These are phyloP conservation scores for Phyllopteryx taeniolatus DNA, from an alignment of 2,113 vertebrate species.

Conservation along the genomic window DNA sequence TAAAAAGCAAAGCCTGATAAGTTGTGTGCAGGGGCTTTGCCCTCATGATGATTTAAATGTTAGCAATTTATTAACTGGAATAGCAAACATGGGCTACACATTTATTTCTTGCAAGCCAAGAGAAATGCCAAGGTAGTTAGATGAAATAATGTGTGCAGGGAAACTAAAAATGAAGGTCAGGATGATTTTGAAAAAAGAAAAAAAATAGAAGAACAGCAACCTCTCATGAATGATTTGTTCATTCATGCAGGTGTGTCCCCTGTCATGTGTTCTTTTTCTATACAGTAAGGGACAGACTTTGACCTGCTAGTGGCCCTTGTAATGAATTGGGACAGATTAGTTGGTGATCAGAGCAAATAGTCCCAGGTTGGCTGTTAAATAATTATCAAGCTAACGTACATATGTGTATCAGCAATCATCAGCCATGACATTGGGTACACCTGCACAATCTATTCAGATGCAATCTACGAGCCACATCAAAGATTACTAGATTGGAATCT, in stretches of 20 bases:
- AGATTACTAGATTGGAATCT: no score
- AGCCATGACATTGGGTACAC: background rate
- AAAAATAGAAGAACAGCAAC: constrained; percentile 21
- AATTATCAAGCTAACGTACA: background rate
- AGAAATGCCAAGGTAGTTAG: background rate
- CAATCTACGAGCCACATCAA: background rate
- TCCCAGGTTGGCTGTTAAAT: constrained; percentile 10
- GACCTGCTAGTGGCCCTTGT: constrained; percentile 1
- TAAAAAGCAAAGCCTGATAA: background rate
- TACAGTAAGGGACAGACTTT: constrained; percentile 7
- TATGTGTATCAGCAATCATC: background rate
- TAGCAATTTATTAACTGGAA: background rate
- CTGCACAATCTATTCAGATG: background rate
- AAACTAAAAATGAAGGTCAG: constrained; percentile 17
- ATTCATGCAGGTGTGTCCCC: constrained; percentile 10
- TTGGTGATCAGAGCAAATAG: background rate
- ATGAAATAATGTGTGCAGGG: constrained; percentile 8
- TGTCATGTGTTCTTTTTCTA: background rate
- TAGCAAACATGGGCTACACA: constrained; percentile 1
- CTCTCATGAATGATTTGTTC: background rate
- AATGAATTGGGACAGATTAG: constrained; percentile 24
- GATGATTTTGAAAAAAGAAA: background rate
- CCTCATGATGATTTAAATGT: background rate
- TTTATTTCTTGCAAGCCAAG: background rate
- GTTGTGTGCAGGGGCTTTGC: background rate